Evolutionary conservation across 1,140 invertebrate genomes (phyloP).

Genomic region (Gonioctena quinquepunctata): DNA sequence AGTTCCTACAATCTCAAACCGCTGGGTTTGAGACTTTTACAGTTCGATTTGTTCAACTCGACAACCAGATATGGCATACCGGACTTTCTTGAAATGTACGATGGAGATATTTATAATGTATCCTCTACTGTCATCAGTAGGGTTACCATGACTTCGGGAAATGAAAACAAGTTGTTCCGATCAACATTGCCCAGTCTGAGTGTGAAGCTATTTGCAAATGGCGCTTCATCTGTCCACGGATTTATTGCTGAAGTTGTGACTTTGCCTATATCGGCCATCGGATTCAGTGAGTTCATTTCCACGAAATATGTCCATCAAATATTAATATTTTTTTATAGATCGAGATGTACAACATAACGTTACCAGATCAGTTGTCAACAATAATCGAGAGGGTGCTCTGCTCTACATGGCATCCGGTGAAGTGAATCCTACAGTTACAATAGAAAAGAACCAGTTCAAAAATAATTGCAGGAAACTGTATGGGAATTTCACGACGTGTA

Average conservation of each 20-base stretch:
- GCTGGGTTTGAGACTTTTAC: conserved; percentile 86
- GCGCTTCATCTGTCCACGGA: conserved; percentile 89
- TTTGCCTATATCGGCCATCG: conserved; percentile 87
- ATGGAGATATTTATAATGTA: conserved; percentile 90
- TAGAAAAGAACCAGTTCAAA: conserved; percentile 86
- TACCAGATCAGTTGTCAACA: conserved; percentile 78
- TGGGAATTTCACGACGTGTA: conserved; percentile 92
- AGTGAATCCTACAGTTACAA: conserved; percentile 88
- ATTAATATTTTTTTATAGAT: conserved; percentile 64
- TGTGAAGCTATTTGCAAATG: conserved; percentile 91
- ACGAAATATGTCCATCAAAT: no score
- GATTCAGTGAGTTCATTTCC: conserved; percentile 72
- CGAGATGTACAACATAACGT: conserved; percentile 91
- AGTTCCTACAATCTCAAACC: conserved; percentile 81
- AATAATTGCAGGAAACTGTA: conserved; percentile 90
- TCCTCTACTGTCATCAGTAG: conserved; percentile 73
- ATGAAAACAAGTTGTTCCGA: conserved; percentile 77
- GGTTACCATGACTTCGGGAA: conserved; percentile 69
- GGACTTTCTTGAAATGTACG: conserved; percentile 86
- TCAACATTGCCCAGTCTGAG: conserved; percentile 82
- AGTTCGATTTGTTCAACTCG: conserved; percentile 93
- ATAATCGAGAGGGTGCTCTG: conserved; percentile 88
- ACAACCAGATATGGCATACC: conserved; percentile 76
- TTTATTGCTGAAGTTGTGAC: conserved; percentile 98
- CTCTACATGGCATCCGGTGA: conserved; percentile 90